phyloP scores from a whole-genome alignment of 2,888 invertebrate species.

The Drosophila emarginata region DNA sequence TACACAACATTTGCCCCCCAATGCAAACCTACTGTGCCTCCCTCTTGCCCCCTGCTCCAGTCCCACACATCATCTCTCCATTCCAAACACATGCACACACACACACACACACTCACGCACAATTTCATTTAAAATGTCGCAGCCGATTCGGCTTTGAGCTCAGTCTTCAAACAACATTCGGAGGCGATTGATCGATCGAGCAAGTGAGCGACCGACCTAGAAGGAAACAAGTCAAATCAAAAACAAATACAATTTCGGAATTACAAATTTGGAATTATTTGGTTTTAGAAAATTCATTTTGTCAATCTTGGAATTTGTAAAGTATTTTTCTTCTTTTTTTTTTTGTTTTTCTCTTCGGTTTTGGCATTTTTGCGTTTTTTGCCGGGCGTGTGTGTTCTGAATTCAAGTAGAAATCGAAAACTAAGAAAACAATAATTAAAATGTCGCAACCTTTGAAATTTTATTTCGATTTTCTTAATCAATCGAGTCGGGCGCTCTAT shows the following conservation, averaged over 20 bases:
- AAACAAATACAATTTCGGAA: background rate
- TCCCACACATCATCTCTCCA: background rate
- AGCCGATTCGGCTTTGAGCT: conserved; percentile 52
- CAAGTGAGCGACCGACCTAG: conserved; percentile 20
- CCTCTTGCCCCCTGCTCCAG: background rate
- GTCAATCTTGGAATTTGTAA: background rate
- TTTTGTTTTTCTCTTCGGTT: background rate
- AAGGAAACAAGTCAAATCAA: conserved; percentile 17
- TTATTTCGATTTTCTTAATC: conserved; percentile 90
- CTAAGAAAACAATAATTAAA: conserved; percentile 15
- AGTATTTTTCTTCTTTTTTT: background rate
- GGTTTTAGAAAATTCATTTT: background rate
- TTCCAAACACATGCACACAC: conserved; percentile 25
- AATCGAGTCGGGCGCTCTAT: conserved; percentile 89
- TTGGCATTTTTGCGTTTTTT: background rate
- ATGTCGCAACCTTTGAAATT: conserved; percentile 84
- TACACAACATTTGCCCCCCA: conserved; percentile 15
- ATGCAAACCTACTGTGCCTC: background rate
- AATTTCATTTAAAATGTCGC: conserved; percentile 63
- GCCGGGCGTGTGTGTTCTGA: background rate
- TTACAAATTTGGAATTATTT: background rate
- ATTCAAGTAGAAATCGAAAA: background rate
- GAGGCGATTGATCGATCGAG: conserved; percentile 38
- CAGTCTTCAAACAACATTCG: conserved; percentile 62
- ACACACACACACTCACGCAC: conserved; percentile 17